These are phyloP conservation scores for Drosophila orosa DNA, from an alignment of 1,140 invertebrate genomes.

Conservation along the genomic window DNA sequence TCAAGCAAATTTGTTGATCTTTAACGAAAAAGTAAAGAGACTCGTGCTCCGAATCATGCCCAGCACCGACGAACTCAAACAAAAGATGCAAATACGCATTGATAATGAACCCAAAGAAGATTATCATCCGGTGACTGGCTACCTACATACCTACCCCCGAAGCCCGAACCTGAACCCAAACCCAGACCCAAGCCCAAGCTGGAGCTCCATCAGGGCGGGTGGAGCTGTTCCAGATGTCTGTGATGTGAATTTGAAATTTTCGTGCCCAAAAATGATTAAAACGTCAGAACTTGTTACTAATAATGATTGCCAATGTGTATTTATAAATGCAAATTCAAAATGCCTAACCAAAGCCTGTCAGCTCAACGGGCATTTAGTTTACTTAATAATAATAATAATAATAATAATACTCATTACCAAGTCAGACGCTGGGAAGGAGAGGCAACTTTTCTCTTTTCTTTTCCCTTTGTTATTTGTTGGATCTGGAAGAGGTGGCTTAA, in stretches of 20 bases:
- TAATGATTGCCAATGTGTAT: slow-evolving; percentile 75
- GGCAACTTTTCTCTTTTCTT: neutral
- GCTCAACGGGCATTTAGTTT: slow-evolving; percentile 64
- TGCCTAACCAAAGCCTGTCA: slow-evolving; percentile 44
- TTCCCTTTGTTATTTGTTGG: slow-evolving; percentile 21
- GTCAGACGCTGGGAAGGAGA: neutral
- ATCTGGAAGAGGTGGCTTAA: slow-evolving; percentile 20
- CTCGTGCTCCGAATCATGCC: neutral
- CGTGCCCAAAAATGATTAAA: slow-evolving; percentile 58
- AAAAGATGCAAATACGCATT: slow-evolving; percentile 71
- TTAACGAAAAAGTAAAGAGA: slow-evolving; percentile 3
- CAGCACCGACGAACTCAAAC: slow-evolving; percentile 43
- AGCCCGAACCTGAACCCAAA: neutral
- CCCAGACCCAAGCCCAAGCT: neutral
- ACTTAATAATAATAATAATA: slow-evolving; percentile 70
- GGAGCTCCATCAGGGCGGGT: neutral
- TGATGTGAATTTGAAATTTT: slow-evolving; percentile 55
- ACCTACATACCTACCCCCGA: neutral
- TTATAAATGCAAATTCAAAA: slow-evolving; percentile 79
- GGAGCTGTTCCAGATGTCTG: slow-evolving; percentile 28
- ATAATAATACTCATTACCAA: slow-evolving; percentile 46
- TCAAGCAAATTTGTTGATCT: neutral
- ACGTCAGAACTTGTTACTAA: slow-evolving; percentile 66
- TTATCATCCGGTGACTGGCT: slow-evolving; percentile 48
- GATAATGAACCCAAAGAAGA: slow-evolving; percentile 60